These are phyloP conservation scores for Eumacrocentrus americanus DNA, from an alignment of 2,888 invertebrate species.

Conservation along the genomic window DNA sequence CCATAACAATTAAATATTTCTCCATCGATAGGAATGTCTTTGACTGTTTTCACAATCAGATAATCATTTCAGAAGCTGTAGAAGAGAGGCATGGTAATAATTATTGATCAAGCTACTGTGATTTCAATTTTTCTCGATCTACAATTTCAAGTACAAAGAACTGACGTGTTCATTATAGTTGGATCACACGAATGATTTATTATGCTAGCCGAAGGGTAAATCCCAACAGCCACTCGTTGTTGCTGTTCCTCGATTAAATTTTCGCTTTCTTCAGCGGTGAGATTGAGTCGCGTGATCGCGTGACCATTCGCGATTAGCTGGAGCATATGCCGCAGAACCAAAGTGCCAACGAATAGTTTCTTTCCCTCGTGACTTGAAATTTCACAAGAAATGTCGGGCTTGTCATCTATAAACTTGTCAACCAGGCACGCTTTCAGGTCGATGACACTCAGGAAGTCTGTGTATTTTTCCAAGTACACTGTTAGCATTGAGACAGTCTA, in stretches of 20 bases:
- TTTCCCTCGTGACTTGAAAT: conserved; percentile 40
- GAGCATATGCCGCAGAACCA: conserved; percentile 76
- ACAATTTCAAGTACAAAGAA: neutral
- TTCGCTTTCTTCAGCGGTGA: conserved; percentile 35
- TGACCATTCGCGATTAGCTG: conserved; percentile 85
- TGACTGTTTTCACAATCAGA: conserved; percentile 74
- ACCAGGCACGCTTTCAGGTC: conserved; percentile 52
- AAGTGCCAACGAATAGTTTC: conserved; percentile 67
- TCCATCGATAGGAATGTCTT: conserved; percentile 68
- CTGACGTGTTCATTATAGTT: conserved; percentile 33
- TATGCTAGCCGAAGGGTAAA: conserved; percentile 85
- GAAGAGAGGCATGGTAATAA: conserved; percentile 34
- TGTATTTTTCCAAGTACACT: conserved; percentile 70
- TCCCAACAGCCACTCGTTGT: conserved; percentile 75
- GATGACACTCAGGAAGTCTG: conserved; percentile 69
- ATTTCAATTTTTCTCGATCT: too few species aligned
- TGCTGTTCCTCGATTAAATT: conserved; percentile 51
- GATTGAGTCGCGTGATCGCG: conserved; percentile 64
- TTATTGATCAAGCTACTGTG: too few species aligned
- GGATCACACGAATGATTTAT: conserved; percentile 94
- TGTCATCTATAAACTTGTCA: conserved; percentile 45
- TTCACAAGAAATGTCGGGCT: conserved; percentile 40
- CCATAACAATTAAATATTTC: conserved; percentile 89
- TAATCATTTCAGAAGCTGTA: conserved; percentile 74
- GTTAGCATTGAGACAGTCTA: conserved; percentile 74